Conservation (phyloP, 2,888 invertebrate genomes). For the Papilio gigon region DNA sequence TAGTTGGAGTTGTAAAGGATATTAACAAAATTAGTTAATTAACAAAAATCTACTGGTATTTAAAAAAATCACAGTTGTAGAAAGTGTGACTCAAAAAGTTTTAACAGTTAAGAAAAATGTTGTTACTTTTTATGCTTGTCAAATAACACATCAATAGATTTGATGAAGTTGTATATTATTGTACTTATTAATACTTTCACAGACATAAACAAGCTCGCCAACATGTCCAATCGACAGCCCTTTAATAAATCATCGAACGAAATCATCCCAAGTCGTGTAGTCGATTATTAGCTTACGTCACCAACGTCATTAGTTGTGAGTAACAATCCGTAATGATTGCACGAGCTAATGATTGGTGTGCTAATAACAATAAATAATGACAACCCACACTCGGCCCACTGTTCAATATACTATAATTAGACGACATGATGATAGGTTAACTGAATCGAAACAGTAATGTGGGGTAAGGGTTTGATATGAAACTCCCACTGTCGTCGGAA, state of each 20-base stretch:
- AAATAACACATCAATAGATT: neutral
- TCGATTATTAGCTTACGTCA: slow-evolving; percentile 32
- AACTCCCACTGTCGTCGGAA: slow-evolving; percentile 3
- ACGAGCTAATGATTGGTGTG: slow-evolving; percentile 36
- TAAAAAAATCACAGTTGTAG: too few relatives aligned
- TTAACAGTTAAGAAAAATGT: too few relatives aligned
- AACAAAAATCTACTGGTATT: too few relatives aligned
- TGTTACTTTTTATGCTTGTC: too few relatives aligned
- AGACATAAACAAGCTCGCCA: neutral
- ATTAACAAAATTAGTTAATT: too few relatives aligned
- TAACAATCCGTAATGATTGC: slow-evolving; percentile 30
- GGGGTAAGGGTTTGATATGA: neutral
- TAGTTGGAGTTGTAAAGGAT: too few relatives aligned
- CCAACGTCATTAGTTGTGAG: slow-evolving; percentile 32
- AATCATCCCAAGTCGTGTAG: slow-evolving; percentile 36
- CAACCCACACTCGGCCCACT: slow-evolving; percentile 33
- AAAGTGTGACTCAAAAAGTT: neutral
- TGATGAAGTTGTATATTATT: neutral
- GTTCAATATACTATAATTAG: slow-evolving; percentile 7
- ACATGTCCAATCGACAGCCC: neutral
- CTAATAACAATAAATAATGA: slow-evolving; percentile 31
- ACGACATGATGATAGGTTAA: slow-evolving; percentile 1
- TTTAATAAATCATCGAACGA: slow-evolving; percentile 33
- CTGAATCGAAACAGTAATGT: slow-evolving; percentile 14
- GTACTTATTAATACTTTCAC: neutral